A percentile compares a stretch with the other conserved stretches of the same genome.
Evolutionary conservation across 2,888 invertebrate genomes (phyloP).

Genomic region (Luffia ferchaultella): DNA sequence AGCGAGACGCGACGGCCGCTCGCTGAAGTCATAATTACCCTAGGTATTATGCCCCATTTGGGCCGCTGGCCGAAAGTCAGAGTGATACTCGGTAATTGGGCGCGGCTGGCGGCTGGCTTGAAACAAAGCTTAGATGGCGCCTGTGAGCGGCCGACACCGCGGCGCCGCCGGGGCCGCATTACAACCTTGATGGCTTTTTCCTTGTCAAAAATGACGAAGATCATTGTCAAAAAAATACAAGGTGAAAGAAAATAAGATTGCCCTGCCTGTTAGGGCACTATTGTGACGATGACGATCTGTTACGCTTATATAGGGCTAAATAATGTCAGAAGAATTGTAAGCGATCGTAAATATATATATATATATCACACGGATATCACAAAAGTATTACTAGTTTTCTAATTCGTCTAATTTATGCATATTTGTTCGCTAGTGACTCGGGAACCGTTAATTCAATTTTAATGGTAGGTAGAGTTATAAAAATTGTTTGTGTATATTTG

Average conservation of each 20-base stretch:
- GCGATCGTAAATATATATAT: too few species aligned
- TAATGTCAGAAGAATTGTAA: too few species aligned
- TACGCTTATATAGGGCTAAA: too few species aligned
- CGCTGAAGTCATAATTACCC: constrained; percentile 58
- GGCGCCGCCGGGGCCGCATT: constrained; percentile 58
- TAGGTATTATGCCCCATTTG: constrained; percentile 64
- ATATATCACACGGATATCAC: too few species aligned
- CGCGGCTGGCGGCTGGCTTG: constrained; percentile 50
- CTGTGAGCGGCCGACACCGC: constrained; percentile 27
- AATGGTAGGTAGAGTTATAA: too few species aligned
- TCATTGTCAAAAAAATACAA: constrained; percentile 54
- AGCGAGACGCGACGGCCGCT: constrained; percentile 25
- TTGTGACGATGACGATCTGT: too few species aligned
- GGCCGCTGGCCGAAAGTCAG: constrained; percentile 42
- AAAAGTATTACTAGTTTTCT: too few species aligned
- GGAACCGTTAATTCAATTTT: too few species aligned
- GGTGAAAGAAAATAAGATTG: constrained; percentile 45
- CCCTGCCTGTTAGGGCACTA: too few species aligned
- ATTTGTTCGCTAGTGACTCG: too few species aligned
- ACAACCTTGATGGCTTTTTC: constrained; percentile 64
- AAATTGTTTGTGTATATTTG: too few species aligned
- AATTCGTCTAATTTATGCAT: too few species aligned
- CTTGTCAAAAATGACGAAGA: constrained; percentile 66
- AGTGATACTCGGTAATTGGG: constrained; percentile 64
- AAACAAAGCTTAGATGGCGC: constrained; percentile 43